Evolutionary conservation across 2,888 invertebrate species (phyloP).

Genomic region (Drosophila robusta): DNA sequence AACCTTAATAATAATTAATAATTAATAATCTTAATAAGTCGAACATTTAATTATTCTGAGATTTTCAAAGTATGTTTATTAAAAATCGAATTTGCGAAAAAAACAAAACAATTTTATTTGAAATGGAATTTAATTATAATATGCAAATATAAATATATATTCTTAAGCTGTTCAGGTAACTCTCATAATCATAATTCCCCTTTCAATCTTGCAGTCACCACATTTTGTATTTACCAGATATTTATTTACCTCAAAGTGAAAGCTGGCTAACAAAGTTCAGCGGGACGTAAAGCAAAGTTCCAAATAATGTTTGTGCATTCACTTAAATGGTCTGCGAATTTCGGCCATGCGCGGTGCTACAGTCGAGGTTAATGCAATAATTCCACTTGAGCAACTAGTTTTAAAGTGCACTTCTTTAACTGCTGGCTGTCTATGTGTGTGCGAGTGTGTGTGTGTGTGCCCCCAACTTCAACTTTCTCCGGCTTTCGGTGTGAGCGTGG

Average conservation of each 20-base stretch:
- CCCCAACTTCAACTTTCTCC: constrained; percentile 8
- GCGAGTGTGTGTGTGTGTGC: background rate
- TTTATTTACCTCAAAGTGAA: background rate
- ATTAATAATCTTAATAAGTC: too few species aligned
- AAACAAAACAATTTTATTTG: too few species aligned
- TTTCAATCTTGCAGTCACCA: too few species aligned
- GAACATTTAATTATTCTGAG: too few species aligned
- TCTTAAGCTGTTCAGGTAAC: too few species aligned
- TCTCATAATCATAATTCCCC: too few species aligned
- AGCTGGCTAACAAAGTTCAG: background rate
- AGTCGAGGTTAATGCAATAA: constrained; percentile 17
- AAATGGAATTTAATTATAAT: too few species aligned
- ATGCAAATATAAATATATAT: too few species aligned
- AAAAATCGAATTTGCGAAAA: too few species aligned
- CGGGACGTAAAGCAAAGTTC: background rate
- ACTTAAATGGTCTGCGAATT: background rate
- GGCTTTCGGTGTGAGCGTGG: constrained; percentile 2
- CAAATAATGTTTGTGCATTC: constrained; percentile 1
- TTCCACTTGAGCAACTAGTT: constrained; percentile 29
- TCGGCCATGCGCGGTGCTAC: background rate
- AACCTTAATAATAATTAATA: too few species aligned
- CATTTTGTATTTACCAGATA: too few species aligned
- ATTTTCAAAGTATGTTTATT: too few species aligned
- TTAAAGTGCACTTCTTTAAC: constrained; percentile 18
- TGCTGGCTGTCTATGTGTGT: background rate